Evolutionary conservation across 2,888 invertebrate species (phyloP).

Genomic region (Agrilus cyanescens): DNA sequence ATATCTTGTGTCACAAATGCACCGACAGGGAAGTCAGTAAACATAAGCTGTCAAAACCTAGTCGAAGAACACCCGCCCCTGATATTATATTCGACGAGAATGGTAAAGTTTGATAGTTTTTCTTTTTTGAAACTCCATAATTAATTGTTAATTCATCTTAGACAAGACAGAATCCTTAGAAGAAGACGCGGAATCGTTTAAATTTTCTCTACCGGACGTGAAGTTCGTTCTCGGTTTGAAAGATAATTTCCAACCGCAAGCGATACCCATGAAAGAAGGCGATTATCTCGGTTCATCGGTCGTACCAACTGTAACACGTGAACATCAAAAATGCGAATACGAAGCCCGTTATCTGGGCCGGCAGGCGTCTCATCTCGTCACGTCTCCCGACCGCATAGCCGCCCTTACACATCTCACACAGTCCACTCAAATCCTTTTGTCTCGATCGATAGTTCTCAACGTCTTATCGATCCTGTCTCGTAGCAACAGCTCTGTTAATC

Average conservation of each 20-base stretch:
- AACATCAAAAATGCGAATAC: slow-evolving; percentile 23
- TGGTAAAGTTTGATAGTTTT: too few relatives aligned
- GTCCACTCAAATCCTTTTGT: slow-evolving; percentile 42
- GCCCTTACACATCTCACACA: slow-evolving; percentile 40
- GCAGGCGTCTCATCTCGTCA: slow-evolving; percentile 38
- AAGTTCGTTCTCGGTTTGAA: slow-evolving; percentile 29
- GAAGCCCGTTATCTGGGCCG: slow-evolving; percentile 35
- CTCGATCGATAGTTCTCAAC: slow-evolving; percentile 43
- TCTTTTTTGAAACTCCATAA: slow-evolving; percentile 14
- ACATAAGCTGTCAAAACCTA: too few relatives aligned
- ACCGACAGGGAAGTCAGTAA: slow-evolving; percentile 33
- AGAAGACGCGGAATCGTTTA: slow-evolving; percentile 25
- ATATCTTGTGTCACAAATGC: slow-evolving; percentile 36
- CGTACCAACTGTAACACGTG: slow-evolving; percentile 31
- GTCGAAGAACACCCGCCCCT: slow-evolving; percentile 24
- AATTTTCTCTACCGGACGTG: slow-evolving; percentile 24
- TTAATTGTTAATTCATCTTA: not conserved
- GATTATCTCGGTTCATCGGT: slow-evolving; percentile 44
- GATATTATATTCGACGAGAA: slow-evolving; percentile 33
- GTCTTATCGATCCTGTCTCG: slow-evolving; percentile 37
- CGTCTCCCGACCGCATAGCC: slow-evolving; percentile 37
- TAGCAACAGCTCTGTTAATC: slow-evolving; percentile 25
- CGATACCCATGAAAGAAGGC: slow-evolving; percentile 36
- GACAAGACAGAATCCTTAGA: slow-evolving; percentile 25
- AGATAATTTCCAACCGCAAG: slow-evolving; percentile 24